These are phyloP conservation scores for Pararge aegeria DNA, from an alignment of 1,140 invertebrate species.

Conservation along the genomic window DNA sequence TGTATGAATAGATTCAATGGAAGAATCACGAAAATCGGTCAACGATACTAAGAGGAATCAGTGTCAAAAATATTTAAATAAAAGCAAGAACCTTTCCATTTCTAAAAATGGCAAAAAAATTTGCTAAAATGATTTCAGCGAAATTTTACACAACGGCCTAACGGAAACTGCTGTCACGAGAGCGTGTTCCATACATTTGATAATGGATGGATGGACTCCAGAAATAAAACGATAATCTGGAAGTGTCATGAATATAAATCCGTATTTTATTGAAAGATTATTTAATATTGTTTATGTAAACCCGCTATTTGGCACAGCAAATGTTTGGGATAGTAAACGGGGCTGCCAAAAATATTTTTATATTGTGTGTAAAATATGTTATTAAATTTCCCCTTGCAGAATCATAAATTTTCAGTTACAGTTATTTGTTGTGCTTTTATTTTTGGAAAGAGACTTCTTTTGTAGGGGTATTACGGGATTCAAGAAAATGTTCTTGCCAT, in stretches of 20 bases:
- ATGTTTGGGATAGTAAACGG: neutral
- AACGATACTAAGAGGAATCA: too few species aligned
- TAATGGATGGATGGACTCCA: conserved; percentile 10
- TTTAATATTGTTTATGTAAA: neutral
- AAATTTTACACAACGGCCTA: neutral
- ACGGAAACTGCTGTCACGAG: conserved; percentile 8
- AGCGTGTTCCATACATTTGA: conserved; percentile 1
- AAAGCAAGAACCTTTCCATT: too few species aligned
- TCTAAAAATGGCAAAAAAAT: too few species aligned
- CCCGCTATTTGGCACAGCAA: neutral
- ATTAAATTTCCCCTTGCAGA: neutral
- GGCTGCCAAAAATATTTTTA: neutral
- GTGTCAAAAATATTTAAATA: too few species aligned
- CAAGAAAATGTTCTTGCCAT: too few species aligned
- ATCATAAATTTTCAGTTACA: neutral
- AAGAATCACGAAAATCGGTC: too few species aligned
- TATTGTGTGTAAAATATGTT: neutral
- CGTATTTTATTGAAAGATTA: conserved; percentile 2
- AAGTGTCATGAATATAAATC: neutral
- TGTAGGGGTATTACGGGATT: too few species aligned
- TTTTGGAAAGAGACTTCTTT: too few species aligned
- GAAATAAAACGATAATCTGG: conserved; percentile 1
- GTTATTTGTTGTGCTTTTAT: too few species aligned
- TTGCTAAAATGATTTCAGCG: neutral
- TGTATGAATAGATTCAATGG: too few species aligned